Conservation (phyloP, 2,888 invertebrate genomes). For the Melinopterus prodromus region DNA sequence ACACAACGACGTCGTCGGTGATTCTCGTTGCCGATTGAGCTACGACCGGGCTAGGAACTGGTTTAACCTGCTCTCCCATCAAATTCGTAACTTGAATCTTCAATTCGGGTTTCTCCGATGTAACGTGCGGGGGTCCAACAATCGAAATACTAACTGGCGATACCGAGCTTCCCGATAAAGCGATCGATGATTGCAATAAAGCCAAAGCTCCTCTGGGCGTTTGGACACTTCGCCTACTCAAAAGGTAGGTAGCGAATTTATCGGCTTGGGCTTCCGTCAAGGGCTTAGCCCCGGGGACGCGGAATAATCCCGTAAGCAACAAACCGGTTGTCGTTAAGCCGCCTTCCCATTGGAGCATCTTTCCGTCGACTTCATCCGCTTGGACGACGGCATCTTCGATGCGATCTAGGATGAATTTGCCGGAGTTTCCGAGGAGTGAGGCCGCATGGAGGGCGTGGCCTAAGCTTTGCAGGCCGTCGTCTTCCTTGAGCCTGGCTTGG, state of each 20-base stretch:
- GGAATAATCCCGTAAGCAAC: slow-evolving; percentile 64
- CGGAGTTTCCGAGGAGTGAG: slow-evolving; percentile 75
- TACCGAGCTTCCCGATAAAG: slow-evolving; percentile 62
- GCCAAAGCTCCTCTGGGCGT: slow-evolving; percentile 83
- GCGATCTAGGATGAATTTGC: slow-evolving; percentile 73
- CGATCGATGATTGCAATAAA: slow-evolving; percentile 79
- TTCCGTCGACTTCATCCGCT: slow-evolving; percentile 93
- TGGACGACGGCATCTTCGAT: slow-evolving; percentile 94
- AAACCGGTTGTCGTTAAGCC: slow-evolving; percentile 81
- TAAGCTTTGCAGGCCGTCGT: slow-evolving; percentile 78
- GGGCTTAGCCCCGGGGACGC: slow-evolving; percentile 70
- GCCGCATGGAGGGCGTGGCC: slow-evolving; percentile 87
- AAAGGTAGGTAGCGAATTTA: slow-evolving; percentile 90
- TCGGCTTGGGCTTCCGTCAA: slow-evolving; percentile 80
- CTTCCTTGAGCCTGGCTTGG: slow-evolving; percentile 81
- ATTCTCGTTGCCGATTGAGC: slow-evolving; percentile 79
- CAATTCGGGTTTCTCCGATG: slow-evolving; percentile 76
- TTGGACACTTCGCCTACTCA: slow-evolving; percentile 89
- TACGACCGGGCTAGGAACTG: slow-evolving; percentile 73
- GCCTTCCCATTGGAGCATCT: slow-evolving; percentile 90
- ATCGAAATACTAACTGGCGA: slow-evolving; percentile 87
- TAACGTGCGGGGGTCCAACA: slow-evolving; percentile 80
- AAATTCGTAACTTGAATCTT: slow-evolving; percentile 78
- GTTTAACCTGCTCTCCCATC: slow-evolving; percentile 74
- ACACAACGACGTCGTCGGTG: slow-evolving; percentile 77